Percentiles rank a stretch among this genome's conserved stretches.
These are phyloP conservation scores for Argyrosomus japonicus DNA, from an alignment of 2,113 vertebrate species.

Conservation along the genomic window DNA sequence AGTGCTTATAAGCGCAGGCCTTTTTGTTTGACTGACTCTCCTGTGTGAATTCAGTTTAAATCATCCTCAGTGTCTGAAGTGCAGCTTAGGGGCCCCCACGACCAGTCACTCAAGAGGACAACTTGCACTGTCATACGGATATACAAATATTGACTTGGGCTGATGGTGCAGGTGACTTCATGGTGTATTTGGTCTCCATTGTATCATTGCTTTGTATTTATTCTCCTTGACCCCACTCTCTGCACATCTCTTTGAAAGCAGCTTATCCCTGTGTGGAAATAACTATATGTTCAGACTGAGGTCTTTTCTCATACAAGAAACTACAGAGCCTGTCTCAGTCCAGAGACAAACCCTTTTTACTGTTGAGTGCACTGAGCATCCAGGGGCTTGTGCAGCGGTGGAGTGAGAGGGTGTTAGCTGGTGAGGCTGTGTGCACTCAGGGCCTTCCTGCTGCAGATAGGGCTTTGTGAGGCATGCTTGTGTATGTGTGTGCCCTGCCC, in stretches of 20 bases:
- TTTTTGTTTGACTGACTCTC: slow-evolving; percentile 68
- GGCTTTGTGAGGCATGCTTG: slow-evolving; percentile 70
- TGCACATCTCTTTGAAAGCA: slow-evolving; percentile 49
- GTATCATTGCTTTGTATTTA: slow-evolving; percentile 45
- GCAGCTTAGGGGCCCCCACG: slow-evolving; percentile 39
- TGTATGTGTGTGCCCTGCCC: slow-evolving; percentile 63
- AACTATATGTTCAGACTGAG: slow-evolving; percentile 52
- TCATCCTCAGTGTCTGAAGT: slow-evolving; percentile 61
- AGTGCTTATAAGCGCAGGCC: slow-evolving; percentile 62
- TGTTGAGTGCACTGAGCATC: slow-evolving; percentile 77
- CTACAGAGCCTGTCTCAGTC: slow-evolving; percentile 60
- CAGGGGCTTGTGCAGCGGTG: slow-evolving; percentile 67
- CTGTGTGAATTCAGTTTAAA: slow-evolving; percentile 73
- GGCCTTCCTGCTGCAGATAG: slow-evolving; percentile 74
- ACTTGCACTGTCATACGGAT: slow-evolving; percentile 26
- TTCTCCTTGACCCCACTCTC: slow-evolving; percentile 39
- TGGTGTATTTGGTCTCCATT: slow-evolving; percentile 58
- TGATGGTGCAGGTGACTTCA: slow-evolving; percentile 44
- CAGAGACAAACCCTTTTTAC: slow-evolving; percentile 80
- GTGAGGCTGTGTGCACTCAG: slow-evolving; percentile 68
- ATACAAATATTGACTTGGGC: slow-evolving; percentile 50
- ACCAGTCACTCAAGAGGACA: slow-evolving; percentile 49
- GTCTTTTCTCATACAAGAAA: slow-evolving; percentile 56
- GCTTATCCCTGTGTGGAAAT: slow-evolving; percentile 62
- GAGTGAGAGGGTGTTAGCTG: slow-evolving; percentile 71